Base-by-base conservation (phyloP, 2,888 invertebrate species). In the Alitta virens region DNA sequence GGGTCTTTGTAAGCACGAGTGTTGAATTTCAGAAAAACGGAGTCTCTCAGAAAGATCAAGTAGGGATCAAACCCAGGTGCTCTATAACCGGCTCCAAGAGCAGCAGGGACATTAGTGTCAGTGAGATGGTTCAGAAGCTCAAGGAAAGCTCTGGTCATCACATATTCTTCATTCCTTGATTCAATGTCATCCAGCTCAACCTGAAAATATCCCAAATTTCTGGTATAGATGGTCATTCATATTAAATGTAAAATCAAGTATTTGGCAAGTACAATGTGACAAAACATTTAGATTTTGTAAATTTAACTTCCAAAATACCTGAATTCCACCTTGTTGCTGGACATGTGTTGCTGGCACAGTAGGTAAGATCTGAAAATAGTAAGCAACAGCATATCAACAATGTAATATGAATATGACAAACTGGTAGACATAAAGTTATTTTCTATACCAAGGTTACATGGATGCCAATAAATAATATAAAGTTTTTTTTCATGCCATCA, bases 121-220 rank as follows among this genome's bases (percentile, higher is more conserved):
- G 91, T 89, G 57, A 97, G 84, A 0, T 88, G 85, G 69, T 89
- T 87, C 21, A 97, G 78, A 9, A 96, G 85, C 57, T 86, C 83
- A 7, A 97, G 84, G 79, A 94, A 88, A 1, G 92, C 91, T 67
- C 89, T 86, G 0, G 94, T 92, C 65, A 97, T 83, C 0, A 93
- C 92, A 84, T 93, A 97, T 69, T 91, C 91, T 79, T 96, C 96
- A 78, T 90, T 87, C 52, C 94, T 87, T 3, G 92, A 89, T 81
- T 97, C 97, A 61, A 94, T 89, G 84, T 97, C 95, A 66, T 92
- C 92, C 27, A 97, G 84, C 82, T 97, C 97, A n/a, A 91, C 90
- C 83, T 90, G 86, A 58, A 91, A 62, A 2, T 27, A 46, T 12
- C 43, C 49, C 33, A 33, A 12, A 33, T 33, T 33, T 33, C 12